A percentile compares a stretch with the other conserved stretches of the same genome.
Evolutionary conservation across 2,113 vertebrate species (phyloP).

Genomic region (Cheirogaleus medius): DNA sequence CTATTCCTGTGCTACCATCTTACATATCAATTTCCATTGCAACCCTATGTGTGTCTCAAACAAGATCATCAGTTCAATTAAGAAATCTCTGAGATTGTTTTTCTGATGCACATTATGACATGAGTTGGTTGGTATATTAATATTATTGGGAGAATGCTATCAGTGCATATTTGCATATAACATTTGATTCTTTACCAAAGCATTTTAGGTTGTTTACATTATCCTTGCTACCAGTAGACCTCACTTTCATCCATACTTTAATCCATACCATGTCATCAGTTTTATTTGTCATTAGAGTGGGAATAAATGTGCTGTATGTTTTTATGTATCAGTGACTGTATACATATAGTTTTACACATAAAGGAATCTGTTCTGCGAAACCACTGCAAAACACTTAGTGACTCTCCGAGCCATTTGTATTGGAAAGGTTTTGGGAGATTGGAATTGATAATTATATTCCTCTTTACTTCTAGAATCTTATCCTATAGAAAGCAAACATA

Average conservation of each 20-base stretch:
- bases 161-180: not conserved
- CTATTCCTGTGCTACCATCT: not conserved
- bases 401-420: not conserved
- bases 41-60: fast-evolving
- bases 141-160: not conserved
- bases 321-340: not conserved
- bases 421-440: not conserved
- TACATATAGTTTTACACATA: not conserved
- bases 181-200: not conserved
- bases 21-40: not conserved
- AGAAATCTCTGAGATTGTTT: not conserved
- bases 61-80: not conserved
- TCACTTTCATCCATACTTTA: not conserved
- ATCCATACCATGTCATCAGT: not conserved
- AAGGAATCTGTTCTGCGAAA: not conserved
- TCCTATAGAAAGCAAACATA: not conserved
- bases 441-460: not conserved
- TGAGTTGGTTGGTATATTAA: not conserved
- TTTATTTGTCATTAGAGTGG: not conserved
- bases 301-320: not conserved
- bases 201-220: not conserved
- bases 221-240: not conserved
- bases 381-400: not conserved
- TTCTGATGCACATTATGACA: not conserved
- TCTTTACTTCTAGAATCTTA: not conserved